Conservation (phyloP, 1,140 invertebrate genomes). For the Drosophila pachea region DNA sequence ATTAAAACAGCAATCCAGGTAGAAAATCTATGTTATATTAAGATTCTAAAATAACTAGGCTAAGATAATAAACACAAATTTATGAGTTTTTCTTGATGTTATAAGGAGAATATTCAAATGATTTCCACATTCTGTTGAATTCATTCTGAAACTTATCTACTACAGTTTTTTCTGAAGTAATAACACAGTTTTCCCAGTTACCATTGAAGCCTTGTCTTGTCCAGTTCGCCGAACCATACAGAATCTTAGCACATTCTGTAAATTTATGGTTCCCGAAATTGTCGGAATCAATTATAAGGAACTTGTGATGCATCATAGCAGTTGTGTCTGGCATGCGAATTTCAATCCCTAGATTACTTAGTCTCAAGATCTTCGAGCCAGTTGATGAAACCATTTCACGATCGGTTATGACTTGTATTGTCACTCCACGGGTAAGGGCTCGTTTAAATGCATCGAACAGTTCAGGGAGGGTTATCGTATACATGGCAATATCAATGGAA, state of each 20-base stretch:
- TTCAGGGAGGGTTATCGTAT: constrained; percentile 46
- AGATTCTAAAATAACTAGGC: background rate
- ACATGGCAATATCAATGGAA: constrained; percentile 65
- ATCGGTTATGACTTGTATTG: constrained; percentile 60
- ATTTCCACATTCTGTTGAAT: constrained; percentile 65
- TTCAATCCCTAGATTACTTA: constrained; percentile 21
- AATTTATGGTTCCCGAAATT: too few relatives aligned
- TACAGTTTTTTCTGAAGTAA: constrained; percentile 35
- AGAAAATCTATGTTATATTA: constrained; percentile 16
- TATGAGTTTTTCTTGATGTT: background rate
- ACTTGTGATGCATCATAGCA: constrained; percentile 72
- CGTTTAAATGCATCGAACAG: constrained; percentile 32
- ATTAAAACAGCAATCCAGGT: constrained; percentile 61
- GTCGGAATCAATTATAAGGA: constrained; percentile 50
- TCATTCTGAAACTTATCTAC: constrained; percentile 41
- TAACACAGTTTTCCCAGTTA: constrained; percentile 66
- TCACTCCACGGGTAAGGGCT: constrained; percentile 50
- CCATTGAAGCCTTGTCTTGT: constrained; percentile 53
- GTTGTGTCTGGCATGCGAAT: constrained; percentile 43
- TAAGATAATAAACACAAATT: constrained; percentile 6
- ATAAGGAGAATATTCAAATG: constrained; percentile 10
- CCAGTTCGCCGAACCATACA: constrained; percentile 67
- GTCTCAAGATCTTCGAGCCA: constrained; percentile 33
- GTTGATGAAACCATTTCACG: constrained; percentile 47
- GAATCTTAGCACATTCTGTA: constrained; percentile 2